Base-by-base conservation (phyloP, 2,113 vertebrate genomes). In the Castor canadensis region DNA sequence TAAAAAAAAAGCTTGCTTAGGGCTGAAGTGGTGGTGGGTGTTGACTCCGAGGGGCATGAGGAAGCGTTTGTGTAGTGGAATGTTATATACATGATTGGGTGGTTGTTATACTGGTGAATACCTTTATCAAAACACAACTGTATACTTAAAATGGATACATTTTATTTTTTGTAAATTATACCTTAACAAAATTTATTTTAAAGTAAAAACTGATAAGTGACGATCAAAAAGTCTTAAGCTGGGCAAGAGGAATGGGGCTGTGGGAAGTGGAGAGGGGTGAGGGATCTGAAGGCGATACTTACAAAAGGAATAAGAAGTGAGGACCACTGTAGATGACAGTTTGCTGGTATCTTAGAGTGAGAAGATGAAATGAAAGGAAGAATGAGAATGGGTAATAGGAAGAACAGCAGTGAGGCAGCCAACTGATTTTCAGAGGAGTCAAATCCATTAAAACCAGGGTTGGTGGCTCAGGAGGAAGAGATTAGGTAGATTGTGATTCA, bases 131-230 rank as follows among this genome's bases (percentile, higher is more conserved):
- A 92, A 79, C 26, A 73, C 38, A 91, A 87, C 30, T 64, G 10
- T 38, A 49, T 13, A 72, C 52, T 79, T 72, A 40, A 95, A 92
- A 94, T 56, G 77, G 26, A 84, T 62, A 89, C 9, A 62, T 84
- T 54, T 92, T 81, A 56, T 22, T 75, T 16, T 81, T 75, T 58
- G 19, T 77, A 82, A 82, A 81, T 56, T 81, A 77, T 62, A 84
- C 32, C 16, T 92, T 58, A 86, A 94, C 83, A 71, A 47, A 56
- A 17, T 43, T 75, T n/a, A 89, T 86, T 92, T 88, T 64, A 64
- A 83, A 93, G 72, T 75, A 87, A 87, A 94, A 93, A 89, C 54
- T 84, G 22, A 35, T 66, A 92, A 35, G 32, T 89, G 79, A 81
- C 20, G 75, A 90, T 54, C 58, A 75, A 24, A 76, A 95, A 81